Percentiles rank a stretch among this genome's conserved stretches.
Evolutionary conservation across 2,888 invertebrate genomes (phyloP).

Genomic region (Oscheius sp.): DNA sequence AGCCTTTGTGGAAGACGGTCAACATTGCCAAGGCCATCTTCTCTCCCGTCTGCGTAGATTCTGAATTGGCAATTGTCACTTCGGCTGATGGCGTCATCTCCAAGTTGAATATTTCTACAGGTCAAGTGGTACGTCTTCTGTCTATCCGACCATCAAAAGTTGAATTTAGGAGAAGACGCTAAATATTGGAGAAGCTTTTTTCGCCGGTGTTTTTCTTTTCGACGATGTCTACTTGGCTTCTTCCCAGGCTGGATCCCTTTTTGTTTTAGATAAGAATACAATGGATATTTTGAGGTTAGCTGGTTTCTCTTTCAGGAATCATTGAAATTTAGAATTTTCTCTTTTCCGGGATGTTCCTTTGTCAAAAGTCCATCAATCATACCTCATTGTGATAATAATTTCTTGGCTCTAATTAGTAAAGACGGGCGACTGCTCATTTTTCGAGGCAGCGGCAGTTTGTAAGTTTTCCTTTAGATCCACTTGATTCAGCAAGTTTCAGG

Average conservation of each 20-base stretch:
- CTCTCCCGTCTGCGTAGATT: slow-evolving; percentile 5
- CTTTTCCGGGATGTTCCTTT: slow-evolving; percentile 13
- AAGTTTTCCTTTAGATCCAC: not conserved
- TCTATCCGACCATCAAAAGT: not conserved
- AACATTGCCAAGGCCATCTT: slow-evolving; percentile 18
- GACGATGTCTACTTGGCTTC: not conserved
- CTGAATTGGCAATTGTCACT: not conserved
- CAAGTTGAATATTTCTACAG: not conserved
- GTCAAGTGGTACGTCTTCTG: not conserved
- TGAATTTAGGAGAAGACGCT: not conserved
- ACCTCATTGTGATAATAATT: too few species aligned
- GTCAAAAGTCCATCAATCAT: slow-evolving; percentile 1
- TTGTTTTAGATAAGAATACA: not conserved
- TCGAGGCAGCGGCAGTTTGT: not conserved
- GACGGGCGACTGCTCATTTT: slow-evolving; percentile 13
- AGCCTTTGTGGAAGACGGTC: not conserved
- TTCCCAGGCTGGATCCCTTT: slow-evolving; percentile 9
- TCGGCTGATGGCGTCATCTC: slow-evolving; percentile 13
- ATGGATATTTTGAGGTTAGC: not conserved
- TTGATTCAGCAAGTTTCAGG: not conserved
- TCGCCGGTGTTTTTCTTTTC: not conserved
- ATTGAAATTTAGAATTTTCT: not conserved
- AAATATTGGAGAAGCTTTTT: slow-evolving; percentile 12
- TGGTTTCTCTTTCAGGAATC: too few species aligned
- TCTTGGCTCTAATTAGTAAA: slow-evolving; percentile 14